These are phyloP conservation scores for Perognathus longimembris DNA, from an alignment of 2,113 vertebrate genomes.

Conservation along the genomic window DNA sequence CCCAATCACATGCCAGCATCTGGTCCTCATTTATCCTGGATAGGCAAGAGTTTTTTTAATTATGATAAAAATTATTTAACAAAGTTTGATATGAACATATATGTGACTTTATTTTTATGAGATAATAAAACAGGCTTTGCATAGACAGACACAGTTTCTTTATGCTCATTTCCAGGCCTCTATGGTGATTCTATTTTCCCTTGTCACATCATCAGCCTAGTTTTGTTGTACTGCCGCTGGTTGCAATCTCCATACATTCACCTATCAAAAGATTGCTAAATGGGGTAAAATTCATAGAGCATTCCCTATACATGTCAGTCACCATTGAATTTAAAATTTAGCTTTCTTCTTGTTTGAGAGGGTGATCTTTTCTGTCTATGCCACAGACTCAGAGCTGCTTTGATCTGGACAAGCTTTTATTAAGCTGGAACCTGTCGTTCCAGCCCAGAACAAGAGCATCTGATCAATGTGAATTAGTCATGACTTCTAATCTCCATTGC, in stretches of 20 bases:
- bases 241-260: constrained; percentile 92
- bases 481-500: not conserved
- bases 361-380: not conserved
- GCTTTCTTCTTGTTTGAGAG: not conserved
- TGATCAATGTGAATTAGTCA: not conserved
- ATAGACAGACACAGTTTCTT: not conserved
- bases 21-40: not conserved
- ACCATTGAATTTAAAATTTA: constrained; percentile 91
- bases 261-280: constrained; percentile 96
- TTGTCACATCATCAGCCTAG: constrained; percentile 94
- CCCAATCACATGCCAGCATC: not conserved
- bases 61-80: constrained; percentile 82
- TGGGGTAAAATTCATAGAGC: constrained; percentile 93
- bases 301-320: constrained; percentile 94
- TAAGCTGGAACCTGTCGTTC: not conserved
- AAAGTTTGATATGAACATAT: constrained; percentile 51
- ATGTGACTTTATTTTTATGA: not conserved
- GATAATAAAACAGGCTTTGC: not conserved
- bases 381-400: not conserved
- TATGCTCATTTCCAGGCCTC: constrained; percentile 95
- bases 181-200: constrained; percentile 97
- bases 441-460: not conserved
- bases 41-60: not conserved
- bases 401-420: not conserved
- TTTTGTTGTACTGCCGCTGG: constrained; percentile 92